Conservation (phyloP, 2,113 vertebrate genomes). For the Pardalotus punctatus region DNA sequence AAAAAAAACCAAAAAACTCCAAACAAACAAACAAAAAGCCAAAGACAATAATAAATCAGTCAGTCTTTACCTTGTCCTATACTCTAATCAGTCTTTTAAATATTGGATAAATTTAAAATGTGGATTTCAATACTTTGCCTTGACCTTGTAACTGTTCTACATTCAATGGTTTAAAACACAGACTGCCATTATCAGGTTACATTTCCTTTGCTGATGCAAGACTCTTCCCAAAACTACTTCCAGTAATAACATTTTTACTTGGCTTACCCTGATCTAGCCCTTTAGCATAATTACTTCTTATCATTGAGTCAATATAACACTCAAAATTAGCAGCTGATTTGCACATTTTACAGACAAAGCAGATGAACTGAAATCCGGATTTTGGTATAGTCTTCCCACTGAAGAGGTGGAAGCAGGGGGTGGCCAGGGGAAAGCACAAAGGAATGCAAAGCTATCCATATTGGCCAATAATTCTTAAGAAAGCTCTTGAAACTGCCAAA, state of each 20-base stretch:
- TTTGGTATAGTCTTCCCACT: background rate
- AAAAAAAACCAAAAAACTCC: background rate
- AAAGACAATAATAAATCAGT: background rate
- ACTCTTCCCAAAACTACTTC: slow-evolving; percentile 29
- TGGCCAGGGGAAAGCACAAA: background rate
- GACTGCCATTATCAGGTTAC: background rate
- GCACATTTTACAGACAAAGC: slow-evolving; percentile 22
- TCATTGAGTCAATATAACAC: slow-evolving; percentile 2
- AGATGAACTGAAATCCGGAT: background rate
- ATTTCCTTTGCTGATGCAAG: slow-evolving; percentile 26
- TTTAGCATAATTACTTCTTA: slow-evolving; percentile 34
- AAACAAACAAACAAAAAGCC: background rate
- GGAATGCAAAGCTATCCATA: background rate
- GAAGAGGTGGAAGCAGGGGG: background rate
- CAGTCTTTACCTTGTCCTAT: background rate
- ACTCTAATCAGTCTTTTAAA: background rate
- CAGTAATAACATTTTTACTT: slow-evolving; percentile 45
- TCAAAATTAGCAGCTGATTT: slow-evolving; percentile 37
- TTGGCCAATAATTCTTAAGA: slow-evolving; percentile 3
- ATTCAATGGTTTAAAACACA: slow-evolving; percentile 1
- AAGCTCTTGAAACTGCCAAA: slow-evolving; percentile 29
- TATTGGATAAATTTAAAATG: background rate
- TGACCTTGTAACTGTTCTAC: slow-evolving; percentile 39
- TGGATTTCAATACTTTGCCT: slow-evolving; percentile 10
- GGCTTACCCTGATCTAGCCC: background rate